Percentiles rank a stretch among this genome's conserved stretches.
Evolutionary conservation across 1,140 invertebrate species (phyloP).

Genomic region (Harpegnathos saltator): DNA sequence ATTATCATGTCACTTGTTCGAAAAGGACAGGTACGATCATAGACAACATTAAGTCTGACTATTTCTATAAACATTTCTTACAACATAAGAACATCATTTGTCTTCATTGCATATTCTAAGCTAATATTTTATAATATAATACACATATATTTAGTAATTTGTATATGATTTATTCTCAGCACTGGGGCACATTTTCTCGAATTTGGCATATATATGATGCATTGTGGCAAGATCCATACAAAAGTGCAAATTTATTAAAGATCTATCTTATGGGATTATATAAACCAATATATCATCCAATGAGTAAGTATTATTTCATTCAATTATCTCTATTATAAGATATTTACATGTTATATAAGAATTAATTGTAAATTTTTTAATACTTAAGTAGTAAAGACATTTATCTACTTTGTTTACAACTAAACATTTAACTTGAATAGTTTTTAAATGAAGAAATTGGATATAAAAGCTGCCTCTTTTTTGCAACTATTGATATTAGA

Average conservation of each 20-base stretch:
- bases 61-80: not conserved
- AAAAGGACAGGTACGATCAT: conserved; percentile 56
- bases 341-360: too few species aligned
- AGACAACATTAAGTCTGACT: not conserved
- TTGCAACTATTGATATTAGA: not conserved
- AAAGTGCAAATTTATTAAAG: conserved; percentile 91
- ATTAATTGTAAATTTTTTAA: too few species aligned
- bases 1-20: conserved; percentile 63
- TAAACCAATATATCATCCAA: conserved; percentile 97
- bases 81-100: not conserved
- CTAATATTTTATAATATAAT: not conserved
- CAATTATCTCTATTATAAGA: not conserved
- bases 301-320: conserved; percentile 86
- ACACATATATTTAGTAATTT: not conserved
- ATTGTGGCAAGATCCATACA: conserved; percentile 97
- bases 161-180: conserved; percentile 87
- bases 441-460: too few species aligned
- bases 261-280: conserved; percentile 93
- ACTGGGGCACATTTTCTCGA: conserved; percentile 97
- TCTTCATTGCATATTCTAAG: conserved; percentile 19
- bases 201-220: conserved; percentile 98
- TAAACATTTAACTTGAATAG: too few species aligned
- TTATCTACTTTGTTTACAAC: not conserved
- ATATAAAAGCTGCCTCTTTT: not conserved
- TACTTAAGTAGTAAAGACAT: not conserved